A percentile compares a stretch with the other conserved stretches of the same genome.
These are phyloP conservation scores for Parus major DNA, from an alignment of 2,113 vertebrate species.

Conservation along the genomic window DNA sequence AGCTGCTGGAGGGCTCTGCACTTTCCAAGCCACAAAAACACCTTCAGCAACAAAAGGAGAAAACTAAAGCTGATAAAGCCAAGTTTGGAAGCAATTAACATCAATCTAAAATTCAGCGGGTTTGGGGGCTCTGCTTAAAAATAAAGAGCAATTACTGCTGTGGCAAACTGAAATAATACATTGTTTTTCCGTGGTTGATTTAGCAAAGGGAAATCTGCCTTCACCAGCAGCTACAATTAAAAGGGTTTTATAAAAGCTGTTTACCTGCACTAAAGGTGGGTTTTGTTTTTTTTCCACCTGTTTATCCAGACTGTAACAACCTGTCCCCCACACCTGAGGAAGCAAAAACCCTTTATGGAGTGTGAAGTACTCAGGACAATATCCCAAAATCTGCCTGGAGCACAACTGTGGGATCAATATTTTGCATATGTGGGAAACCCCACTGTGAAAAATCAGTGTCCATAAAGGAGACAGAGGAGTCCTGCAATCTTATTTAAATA, in stretches of 20 bases:
- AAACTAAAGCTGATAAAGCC: slow-evolving; percentile 24
- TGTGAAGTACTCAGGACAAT: not conserved
- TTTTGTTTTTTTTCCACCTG: not conserved
- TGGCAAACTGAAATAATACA: not conserved
- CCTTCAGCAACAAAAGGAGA: not conserved
- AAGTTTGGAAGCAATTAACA: slow-evolving; percentile 44
- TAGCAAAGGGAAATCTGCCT: not conserved
- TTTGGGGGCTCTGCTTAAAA: slow-evolving; percentile 12
- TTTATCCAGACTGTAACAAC: not conserved
- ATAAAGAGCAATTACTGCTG: slow-evolving; percentile 31
- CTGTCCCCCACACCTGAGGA: not conserved
- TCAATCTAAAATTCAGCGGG: slow-evolving; percentile 22
- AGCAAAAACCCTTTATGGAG: not conserved
- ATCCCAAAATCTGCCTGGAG: not conserved
- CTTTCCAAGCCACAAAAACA: not conserved
- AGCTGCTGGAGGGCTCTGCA: not conserved
- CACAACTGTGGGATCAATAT: fast-evolving
- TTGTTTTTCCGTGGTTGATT: not conserved
- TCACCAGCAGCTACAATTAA: not conserved
- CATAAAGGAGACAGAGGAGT: not conserved
- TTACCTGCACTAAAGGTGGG: not conserved
- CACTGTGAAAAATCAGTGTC: not conserved
- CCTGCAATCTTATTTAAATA: not conserved
- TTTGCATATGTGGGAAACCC: fast-evolving
- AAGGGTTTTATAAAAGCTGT: not conserved